These are phyloP conservation scores for Anas platyrhynchos DNA, from an alignment of 2,113 vertebrate species.

Conservation along the genomic window DNA sequence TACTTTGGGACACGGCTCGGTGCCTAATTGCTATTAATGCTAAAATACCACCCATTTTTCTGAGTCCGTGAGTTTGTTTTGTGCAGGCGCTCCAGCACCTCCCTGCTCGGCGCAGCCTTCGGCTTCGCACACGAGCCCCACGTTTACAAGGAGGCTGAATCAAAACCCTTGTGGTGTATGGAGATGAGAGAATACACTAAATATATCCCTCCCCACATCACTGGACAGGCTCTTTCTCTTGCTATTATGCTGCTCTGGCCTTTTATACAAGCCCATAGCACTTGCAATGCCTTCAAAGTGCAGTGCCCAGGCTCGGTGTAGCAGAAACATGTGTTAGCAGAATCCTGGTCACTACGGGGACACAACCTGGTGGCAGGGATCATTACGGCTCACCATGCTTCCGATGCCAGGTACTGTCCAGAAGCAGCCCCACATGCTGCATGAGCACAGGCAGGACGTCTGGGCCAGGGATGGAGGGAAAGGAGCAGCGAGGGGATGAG, in stretches of 20 bases:
- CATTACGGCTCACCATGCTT: background rate
- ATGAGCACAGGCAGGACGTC: background rate
- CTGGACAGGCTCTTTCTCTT: background rate
- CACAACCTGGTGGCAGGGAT: background rate
- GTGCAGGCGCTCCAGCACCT: background rate
- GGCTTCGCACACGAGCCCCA: background rate
- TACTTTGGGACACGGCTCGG: background rate
- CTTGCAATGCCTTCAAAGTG: background rate
- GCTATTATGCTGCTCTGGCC: background rate
- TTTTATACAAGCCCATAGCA: slow-evolving; percentile 9
- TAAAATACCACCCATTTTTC: background rate
- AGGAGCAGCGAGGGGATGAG: background rate
- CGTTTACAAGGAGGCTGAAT: background rate
- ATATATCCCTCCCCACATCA: slow-evolving; percentile 6
- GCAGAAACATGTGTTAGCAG: slow-evolving; percentile 44
- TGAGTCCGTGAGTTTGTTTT: background rate
- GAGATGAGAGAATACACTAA: slow-evolving; percentile 14
- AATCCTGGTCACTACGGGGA: slow-evolving; percentile 16
- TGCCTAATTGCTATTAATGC: background rate
- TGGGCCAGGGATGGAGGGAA: background rate
- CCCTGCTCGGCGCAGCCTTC: background rate
- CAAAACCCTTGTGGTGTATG: background rate
- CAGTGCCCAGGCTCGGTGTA: background rate
- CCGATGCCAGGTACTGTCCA: slow-evolving; percentile 34
- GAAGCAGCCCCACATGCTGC: slow-evolving; percentile 18